A percentile compares a stretch with the other conserved stretches of the same genome.
Conservation (phyloP, 2,113 vertebrate species). For the Pantherophis guttatus region DNA sequence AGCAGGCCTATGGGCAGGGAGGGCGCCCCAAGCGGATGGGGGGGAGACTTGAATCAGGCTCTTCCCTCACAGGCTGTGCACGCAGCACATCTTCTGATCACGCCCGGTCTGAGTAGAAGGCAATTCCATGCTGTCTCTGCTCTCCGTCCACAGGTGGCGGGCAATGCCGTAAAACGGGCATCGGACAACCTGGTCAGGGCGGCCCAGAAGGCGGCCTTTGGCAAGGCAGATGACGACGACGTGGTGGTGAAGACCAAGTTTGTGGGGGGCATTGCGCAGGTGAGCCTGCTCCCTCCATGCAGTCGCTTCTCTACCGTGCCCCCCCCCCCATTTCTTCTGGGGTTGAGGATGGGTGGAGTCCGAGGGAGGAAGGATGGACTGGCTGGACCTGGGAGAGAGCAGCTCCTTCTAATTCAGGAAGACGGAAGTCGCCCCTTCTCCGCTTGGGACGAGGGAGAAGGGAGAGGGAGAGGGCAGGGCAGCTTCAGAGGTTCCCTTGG, state of each 20-base stretch:
- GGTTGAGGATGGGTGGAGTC: background rate
- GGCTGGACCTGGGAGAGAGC: background rate
- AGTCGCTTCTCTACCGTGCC: background rate
- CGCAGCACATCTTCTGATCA: background rate
- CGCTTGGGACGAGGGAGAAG: background rate
- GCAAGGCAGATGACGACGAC: constrained; percentile 89
- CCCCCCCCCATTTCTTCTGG: background rate
- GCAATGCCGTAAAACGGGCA: constrained; percentile 96
- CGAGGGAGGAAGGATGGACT: background rate
- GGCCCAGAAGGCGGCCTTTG: constrained; percentile 95
- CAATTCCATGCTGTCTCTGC: background rate
- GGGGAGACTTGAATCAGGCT: background rate
- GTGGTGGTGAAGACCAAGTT: constrained; percentile 98
- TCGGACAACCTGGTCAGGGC: constrained; percentile 97
- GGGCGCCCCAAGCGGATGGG: background rate
- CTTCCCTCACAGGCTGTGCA: background rate
- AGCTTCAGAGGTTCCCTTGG: no score
- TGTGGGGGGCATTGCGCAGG: constrained; percentile 98
- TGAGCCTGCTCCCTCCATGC: constrained; percentile 28
- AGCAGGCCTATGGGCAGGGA: background rate
- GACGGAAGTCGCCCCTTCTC: background rate
- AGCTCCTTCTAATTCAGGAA: background rate
- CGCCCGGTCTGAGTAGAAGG: accelerated
- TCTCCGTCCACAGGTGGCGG: constrained; percentile 79
- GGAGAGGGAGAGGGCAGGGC: no score